phyloP scores from a whole-genome alignment of 1,140 invertebrate genomes.

The Danaus melanippus region DNA sequence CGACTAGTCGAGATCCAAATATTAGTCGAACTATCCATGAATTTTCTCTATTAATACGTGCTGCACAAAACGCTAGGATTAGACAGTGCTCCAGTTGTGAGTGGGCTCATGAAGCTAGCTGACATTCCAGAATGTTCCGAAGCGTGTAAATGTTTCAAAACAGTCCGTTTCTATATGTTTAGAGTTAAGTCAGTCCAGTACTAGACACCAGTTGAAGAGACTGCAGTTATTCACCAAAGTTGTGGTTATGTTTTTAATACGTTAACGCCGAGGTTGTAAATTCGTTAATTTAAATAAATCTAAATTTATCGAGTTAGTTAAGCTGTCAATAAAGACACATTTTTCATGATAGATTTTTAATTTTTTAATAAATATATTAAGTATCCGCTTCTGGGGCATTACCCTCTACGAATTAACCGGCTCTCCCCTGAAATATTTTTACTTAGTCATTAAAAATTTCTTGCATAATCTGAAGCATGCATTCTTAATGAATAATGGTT shows the following conservation, averaged over 20 bases:
- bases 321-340: constrained; percentile 7
- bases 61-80: too few species aligned
- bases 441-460: too few species aligned
- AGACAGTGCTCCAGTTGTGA: constrained; percentile 1
- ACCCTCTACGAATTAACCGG: too few species aligned
- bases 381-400: constrained; percentile 8
- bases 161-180: constrained; percentile 2
- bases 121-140: constrained; percentile 11
- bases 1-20: too few species aligned
- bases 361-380: constrained; percentile 10
- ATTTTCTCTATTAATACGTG: too few species aligned
- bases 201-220: not conserved
- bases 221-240: constrained; percentile 10
- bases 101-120: constrained; percentile 4
- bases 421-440: too few species aligned
- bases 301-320: constrained; percentile 5
- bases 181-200: too few species aligned
- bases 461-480: too few species aligned
- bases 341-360: constrained; percentile 7
- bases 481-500: too few species aligned
- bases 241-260: constrained; percentile 4
- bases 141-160: constrained; percentile 4
- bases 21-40: too few species aligned
- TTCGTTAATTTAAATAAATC: constrained; percentile 8
- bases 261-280: constrained; percentile 3